These are phyloP conservation scores for Mungos mungo DNA, from an alignment of 2,113 vertebrate species.

Conservation along the genomic window DNA sequence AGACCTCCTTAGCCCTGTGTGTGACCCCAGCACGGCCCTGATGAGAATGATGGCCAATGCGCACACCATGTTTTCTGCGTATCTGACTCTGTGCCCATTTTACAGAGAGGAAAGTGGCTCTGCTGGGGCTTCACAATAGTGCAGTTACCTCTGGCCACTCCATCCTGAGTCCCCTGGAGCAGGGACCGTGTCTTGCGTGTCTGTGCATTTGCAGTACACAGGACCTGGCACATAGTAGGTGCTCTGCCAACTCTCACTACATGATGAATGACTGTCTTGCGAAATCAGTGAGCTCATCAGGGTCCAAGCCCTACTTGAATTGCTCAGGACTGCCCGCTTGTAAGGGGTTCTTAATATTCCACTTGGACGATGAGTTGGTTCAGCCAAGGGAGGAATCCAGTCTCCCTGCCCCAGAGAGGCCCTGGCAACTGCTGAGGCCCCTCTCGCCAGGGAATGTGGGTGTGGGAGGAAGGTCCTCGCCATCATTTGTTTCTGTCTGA, in stretches of 20 bases:
- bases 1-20: no score
- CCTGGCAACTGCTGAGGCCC: neutral
- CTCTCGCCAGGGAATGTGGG: neutral
- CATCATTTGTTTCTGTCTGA: neutral
- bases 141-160: neutral
- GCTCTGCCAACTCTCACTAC: neutral
- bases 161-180: neutral
- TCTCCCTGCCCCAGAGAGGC: neutral
- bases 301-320: neutral
- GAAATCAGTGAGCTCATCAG: no score
- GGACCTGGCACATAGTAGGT: neutral
- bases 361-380: neutral
- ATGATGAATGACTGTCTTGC: neutral
- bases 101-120: neutral
- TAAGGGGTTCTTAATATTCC: neutral
- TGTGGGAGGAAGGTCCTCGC: neutral
- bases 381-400: neutral
- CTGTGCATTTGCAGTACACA: neutral
- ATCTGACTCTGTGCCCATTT: neutral
- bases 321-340: neutral
- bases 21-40: neutral
- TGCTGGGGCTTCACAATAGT: neutral
- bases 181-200: neutral
- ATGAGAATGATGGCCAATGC: rapidly evolving
- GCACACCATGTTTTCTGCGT: rapidly evolving